These are phyloP conservation scores for Amblyteles armatorius DNA, from an alignment of 2,888 invertebrate genomes.

Conservation along the genomic window DNA sequence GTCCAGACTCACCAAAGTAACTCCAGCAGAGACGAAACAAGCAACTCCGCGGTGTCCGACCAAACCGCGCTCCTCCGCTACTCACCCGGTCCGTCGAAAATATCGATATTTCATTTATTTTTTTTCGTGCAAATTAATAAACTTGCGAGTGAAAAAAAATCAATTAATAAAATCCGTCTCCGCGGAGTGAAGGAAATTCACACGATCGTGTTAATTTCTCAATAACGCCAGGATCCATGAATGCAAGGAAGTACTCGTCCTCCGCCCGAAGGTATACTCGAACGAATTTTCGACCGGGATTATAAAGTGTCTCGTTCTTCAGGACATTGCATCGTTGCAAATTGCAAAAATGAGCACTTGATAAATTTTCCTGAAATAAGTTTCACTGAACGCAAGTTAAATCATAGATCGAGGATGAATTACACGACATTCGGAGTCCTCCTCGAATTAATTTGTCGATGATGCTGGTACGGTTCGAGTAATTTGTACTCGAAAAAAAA, in stretches of 20 bases:
- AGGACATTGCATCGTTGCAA: not conserved
- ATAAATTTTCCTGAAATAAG: not conserved
- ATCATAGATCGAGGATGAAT: not conserved
- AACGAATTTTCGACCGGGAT: not conserved
- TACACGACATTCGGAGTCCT: not conserved
- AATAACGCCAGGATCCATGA: conserved; percentile 3
- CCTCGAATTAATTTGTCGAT: not conserved
- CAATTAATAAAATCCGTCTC: not conserved
- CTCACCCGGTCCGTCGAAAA: not conserved
- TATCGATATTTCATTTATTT: not conserved
- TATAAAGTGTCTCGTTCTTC: not conserved
- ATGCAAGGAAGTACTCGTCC: not conserved
- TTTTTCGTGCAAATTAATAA: not conserved
- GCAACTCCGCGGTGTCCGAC: conserved; percentile 44
- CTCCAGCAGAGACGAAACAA: conserved; percentile 37
- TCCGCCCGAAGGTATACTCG: not conserved
- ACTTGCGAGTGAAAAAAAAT: not conserved
- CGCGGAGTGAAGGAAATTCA: not conserved
- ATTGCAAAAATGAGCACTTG: not conserved
- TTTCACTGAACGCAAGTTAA: not conserved
- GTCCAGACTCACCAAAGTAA: conserved; percentile 45
- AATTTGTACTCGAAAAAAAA: not conserved
- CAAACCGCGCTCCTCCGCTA: not conserved
- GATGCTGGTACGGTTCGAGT: not conserved
- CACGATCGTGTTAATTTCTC: not conserved